Conservation (phyloP, 2,797 vertebrate genomes). For the Tauraco hartlaubi region DNA sequence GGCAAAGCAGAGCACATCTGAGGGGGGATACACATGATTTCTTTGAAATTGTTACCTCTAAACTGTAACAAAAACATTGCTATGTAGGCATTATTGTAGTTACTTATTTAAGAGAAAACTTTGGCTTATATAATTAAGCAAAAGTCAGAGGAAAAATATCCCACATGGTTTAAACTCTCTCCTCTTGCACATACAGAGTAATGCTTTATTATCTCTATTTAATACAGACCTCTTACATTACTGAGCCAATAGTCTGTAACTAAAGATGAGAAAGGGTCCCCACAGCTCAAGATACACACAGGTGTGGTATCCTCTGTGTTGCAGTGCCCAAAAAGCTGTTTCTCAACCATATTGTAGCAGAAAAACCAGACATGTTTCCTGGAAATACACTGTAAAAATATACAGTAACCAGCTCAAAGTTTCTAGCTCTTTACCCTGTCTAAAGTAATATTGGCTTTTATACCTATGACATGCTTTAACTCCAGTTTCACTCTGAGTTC, state of each 20-base stretch:
- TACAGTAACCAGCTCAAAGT: not conserved
- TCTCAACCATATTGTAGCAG: not conserved
- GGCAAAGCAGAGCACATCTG: not conserved
- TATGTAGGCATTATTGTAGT: not conserved
- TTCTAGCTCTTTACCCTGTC: not conserved
- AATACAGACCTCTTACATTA: not conserved
- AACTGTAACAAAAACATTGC: not conserved
- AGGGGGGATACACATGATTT: rapidly evolving
- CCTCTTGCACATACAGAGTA: not conserved
- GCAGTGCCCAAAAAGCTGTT: not conserved
- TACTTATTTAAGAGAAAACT: not conserved
- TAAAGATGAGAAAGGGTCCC: not conserved
- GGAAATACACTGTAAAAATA: not conserved
- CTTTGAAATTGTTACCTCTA: not conserved
- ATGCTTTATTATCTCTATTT: not conserved
- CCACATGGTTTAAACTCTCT: not conserved
- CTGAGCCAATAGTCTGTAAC: not conserved
- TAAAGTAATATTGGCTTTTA: not conserved
- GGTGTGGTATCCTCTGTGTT: not conserved
- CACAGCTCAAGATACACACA: not conserved
- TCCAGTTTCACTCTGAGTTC: not conserved
- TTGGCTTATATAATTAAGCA: not conserved
- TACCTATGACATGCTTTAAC: not conserved
- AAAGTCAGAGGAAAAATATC: not conserved
- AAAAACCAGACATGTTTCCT: rapidly evolving